Conservation (phyloP, 2,797 vertebrate genomes). For the Rhinoraja longicauda region DNA sequence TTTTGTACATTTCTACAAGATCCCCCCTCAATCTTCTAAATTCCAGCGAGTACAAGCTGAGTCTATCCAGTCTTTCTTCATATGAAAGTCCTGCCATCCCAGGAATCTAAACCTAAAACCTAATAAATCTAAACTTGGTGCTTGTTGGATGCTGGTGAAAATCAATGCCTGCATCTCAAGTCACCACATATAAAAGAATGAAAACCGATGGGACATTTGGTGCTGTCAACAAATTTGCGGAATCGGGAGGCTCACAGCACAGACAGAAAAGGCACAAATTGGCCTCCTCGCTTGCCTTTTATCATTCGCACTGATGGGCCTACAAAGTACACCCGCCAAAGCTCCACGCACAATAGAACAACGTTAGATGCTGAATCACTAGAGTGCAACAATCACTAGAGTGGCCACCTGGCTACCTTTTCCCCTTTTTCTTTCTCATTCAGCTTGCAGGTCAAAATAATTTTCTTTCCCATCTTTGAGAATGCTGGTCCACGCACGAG, state of each 20-base stretch:
- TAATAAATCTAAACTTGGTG: too few species aligned
- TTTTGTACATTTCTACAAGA: too few species aligned
- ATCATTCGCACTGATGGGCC: background rate
- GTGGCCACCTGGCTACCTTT: background rate
- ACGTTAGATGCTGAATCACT: background rate
- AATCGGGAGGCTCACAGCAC: background rate
- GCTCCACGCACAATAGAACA: background rate
- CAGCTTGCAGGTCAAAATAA: background rate
- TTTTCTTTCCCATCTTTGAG: background rate
- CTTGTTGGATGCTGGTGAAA: background rate
- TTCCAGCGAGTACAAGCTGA: too few species aligned
- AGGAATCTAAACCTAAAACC: too few species aligned
- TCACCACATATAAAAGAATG: background rate
- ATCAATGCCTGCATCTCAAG: background rate
- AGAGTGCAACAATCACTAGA: background rate
- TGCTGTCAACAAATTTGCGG: background rate
- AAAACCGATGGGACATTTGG: background rate
- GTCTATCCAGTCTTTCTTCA: too few species aligned
- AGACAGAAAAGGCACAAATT: background rate
- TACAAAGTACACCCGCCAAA: background rate
- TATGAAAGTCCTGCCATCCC: too few species aligned
- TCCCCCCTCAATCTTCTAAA: too few species aligned
- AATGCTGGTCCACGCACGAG: background rate
- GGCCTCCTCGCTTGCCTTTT: background rate
- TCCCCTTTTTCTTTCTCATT: background rate